phyloP scores from a whole-genome alignment of 2,888 invertebrate species.

The Eristalis pertinax region DNA sequence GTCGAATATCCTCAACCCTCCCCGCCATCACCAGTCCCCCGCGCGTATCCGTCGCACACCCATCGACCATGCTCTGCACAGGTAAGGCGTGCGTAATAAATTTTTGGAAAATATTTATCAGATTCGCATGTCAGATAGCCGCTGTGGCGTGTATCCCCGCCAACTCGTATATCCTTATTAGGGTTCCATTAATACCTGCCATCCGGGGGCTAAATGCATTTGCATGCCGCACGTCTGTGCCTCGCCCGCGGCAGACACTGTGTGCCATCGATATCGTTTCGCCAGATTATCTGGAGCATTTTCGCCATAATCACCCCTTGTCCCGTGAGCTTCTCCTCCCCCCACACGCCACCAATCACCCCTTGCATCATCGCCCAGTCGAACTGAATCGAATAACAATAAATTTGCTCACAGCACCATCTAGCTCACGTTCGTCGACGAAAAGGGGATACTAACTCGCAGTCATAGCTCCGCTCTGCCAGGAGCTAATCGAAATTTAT shows the following conservation, averaged over 20 bases:
- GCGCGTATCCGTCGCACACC: too few species aligned
- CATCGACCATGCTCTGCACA: too few species aligned
- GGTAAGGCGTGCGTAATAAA: background rate
- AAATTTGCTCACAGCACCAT: conserved; percentile 26
- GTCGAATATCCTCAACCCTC: background rate
- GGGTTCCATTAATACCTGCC: conserved; percentile 43
- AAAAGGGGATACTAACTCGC: conserved; percentile 5
- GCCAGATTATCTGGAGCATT: background rate
- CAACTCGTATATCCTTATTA: conserved; percentile 29
- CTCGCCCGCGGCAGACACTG: background rate
- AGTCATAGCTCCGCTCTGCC: conserved; percentile 1
- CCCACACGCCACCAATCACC: too few species aligned
- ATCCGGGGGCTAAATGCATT: conserved; percentile 48
- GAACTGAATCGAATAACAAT: conserved; percentile 56
- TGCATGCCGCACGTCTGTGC: conserved; percentile 17
- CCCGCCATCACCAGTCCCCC: background rate
- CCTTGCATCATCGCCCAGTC: background rate
- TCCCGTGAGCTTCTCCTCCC: too few species aligned
- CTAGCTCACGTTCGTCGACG: background rate
- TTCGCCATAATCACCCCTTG: background rate
- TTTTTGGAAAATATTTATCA: conserved; percentile 42
- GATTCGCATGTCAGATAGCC: conserved; percentile 35
- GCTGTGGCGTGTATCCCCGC: background rate
- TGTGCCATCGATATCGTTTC: background rate
- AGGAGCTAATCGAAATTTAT: conserved; percentile 65